Evolutionary conservation across 2,797 vertebrate genomes (phyloP), one percentile per base, ranked within the genome.

Genomic region (Hemitrygon akajei): DNA sequence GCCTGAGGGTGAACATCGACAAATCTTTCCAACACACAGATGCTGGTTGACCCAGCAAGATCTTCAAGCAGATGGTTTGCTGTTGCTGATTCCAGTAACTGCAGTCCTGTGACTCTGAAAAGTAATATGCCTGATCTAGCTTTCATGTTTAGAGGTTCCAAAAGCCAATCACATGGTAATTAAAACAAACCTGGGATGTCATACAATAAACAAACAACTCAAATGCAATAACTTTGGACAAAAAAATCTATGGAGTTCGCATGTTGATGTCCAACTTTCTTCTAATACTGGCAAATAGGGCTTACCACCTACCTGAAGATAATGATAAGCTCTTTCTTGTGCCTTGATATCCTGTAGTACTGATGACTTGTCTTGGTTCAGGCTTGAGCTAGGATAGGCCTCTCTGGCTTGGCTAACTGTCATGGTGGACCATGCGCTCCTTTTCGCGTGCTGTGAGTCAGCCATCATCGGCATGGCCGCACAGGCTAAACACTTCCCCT

Each of bases 381-480:
- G 95, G 79, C 97, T 96, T 34, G 97, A 95, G 0, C 97, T 96
- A 93, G 98, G 97, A 95, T 99, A 99, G 94, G 98, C 98, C 96
- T 99, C 98, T 93, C 98, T 97, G 80, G 98, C 99, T 96, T 99
- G 99, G 97, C 97, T 99, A 95, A 99, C 99, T 0, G 98, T 99
- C 98, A 99, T 99, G 95, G 99, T 98, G 94, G 99, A 99, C 99
- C 99, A 99, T 94, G 98, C 98, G 92, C 98, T 99, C 95, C 98
- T 97, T 96, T 99, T 99, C 95, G 99, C 96, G 0, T 98, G 99
- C 95, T 98, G 98, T 94, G 97, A 97, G 0, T 99, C 98, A 94
- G 98, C 97, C 2, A 98, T 97, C 96, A 98, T 97, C 94, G 98
- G 98, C 97, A 99, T 98, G 71, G 98, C 98, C 91, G 97, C 98